A percentile compares a stretch with the other conserved stretches of the same genome.
Evolutionary conservation across 2,113 vertebrate species (phyloP).

Genomic region (Meles meles): DNA sequence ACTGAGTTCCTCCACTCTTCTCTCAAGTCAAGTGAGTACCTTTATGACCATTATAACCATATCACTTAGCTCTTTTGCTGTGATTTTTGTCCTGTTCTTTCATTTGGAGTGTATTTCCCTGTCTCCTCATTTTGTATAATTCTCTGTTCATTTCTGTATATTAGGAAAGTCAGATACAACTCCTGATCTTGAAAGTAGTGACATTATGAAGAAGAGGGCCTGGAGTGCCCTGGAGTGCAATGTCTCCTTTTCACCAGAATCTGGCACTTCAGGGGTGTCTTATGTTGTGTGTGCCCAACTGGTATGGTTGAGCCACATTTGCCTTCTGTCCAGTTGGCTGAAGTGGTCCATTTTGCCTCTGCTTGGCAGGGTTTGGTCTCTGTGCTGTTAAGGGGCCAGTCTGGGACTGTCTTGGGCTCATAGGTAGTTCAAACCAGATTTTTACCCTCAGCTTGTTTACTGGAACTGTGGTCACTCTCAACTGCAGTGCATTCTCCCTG

Average conservation of each 20-base stretch:
- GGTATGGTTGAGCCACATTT: neutral
- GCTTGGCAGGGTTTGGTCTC: neutral
- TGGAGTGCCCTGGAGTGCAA: neutral
- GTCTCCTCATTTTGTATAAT: too few species aligned
- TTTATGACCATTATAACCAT: too few species aligned
- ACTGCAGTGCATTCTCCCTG: neutral
- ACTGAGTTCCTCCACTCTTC: too few species aligned
- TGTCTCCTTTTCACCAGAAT: neutral
- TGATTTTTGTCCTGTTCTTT: too few species aligned
- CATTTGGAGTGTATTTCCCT: too few species aligned
- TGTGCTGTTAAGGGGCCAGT: neutral
- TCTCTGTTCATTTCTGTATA: neutral
- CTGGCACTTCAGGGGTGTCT: neutral
- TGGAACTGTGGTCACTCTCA: neutral
- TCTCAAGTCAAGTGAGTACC: too few species aligned
- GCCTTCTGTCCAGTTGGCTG: neutral
- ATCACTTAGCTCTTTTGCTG: too few species aligned
- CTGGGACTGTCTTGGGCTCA: neutral
- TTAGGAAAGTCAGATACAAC: neutral
- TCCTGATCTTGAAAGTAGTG: neutral
- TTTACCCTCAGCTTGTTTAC: neutral
- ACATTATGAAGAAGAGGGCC: neutral
- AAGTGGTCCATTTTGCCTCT: neutral
- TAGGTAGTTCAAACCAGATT: neutral
- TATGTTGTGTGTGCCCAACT: neutral